Evolutionary conservation across 2,888 invertebrate genomes (phyloP).

Genomic region (Tiphia femorata): DNA sequence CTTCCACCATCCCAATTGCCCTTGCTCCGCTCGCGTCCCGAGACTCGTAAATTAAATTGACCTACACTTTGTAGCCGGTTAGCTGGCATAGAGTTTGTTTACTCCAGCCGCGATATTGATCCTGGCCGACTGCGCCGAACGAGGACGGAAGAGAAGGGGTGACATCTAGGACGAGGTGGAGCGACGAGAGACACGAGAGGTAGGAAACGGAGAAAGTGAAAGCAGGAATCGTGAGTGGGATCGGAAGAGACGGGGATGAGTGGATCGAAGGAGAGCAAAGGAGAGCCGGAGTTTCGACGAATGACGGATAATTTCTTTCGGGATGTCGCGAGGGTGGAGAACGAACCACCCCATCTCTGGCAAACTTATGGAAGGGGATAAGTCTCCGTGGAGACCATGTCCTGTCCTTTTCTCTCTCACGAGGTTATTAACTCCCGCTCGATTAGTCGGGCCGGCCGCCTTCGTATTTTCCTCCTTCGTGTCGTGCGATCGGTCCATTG

Average conservation of each 20-base stretch:
- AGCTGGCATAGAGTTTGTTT: constrained; percentile 42
- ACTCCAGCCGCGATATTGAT: constrained; percentile 45
- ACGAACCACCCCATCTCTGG: constrained; percentile 9
- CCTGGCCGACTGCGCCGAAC: constrained; percentile 12
- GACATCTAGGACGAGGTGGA: too few relatives aligned
- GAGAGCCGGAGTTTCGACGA: constrained; percentile 29
- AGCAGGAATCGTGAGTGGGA: too few relatives aligned
- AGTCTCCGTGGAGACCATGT: constrained; percentile 35
- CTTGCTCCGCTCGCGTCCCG: constrained; percentile 10
- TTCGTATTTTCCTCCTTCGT: constrained; percentile 39
- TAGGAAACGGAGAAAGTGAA: too few relatives aligned
- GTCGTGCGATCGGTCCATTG: too few relatives aligned
- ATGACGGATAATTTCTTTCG: constrained; percentile 49
- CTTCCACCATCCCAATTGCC: not conserved
- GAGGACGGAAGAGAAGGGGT: too few relatives aligned
- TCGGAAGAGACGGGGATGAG: not conserved
- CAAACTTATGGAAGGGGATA: constrained; percentile 13
- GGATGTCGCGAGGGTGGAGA: constrained; percentile 18
- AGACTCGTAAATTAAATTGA: constrained; percentile 51
- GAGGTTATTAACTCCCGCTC: constrained; percentile 48
- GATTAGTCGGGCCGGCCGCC: constrained; percentile 42
- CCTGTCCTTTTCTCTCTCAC: constrained; percentile 35
- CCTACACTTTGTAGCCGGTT: constrained; percentile 43
- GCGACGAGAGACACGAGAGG: too few relatives aligned
- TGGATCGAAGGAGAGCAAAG: not conserved